phyloP scores from a whole-genome alignment of 2,797 vertebrate species.

The Okamejei kenojei region DNA sequence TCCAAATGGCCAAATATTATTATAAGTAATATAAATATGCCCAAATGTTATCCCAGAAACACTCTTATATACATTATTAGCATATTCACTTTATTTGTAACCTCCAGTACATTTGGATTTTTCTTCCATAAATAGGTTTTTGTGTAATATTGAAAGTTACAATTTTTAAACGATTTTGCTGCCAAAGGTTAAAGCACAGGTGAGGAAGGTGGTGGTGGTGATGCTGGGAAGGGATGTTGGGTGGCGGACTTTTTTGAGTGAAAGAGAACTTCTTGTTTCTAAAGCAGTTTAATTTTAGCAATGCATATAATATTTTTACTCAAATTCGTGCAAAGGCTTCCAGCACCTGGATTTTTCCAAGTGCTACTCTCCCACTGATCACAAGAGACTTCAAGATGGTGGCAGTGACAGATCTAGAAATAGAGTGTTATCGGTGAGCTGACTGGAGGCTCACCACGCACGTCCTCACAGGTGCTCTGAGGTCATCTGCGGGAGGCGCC shows the following conservation, averaged over 20 bases:
- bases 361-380: constrained; percentile 5
- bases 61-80: neutral
- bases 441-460: too few relatives aligned
- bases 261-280: constrained; percentile 1
- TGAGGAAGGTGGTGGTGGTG: neutral
- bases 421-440: too few relatives aligned
- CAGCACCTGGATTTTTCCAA: neutral
- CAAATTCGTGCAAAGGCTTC: neutral
- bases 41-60: too few relatives aligned
- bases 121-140: neutral
- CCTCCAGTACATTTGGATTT: neutral
- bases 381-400: neutral
- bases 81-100: neutral
- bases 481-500: too few relatives aligned
- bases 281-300: neutral
- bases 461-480: too few relatives aligned
- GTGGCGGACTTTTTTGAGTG: neutral
- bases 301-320: neutral
- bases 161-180: neutral
- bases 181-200: neutral
- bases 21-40: neutral
- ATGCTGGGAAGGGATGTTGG: too few relatives aligned
- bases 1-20: neutral
- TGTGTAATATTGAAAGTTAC: constrained; percentile 10
- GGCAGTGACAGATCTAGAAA: too few relatives aligned